Base-by-base conservation (phyloP, 2,888 invertebrate genomes). In the Silvanus unidentatus region DNA sequence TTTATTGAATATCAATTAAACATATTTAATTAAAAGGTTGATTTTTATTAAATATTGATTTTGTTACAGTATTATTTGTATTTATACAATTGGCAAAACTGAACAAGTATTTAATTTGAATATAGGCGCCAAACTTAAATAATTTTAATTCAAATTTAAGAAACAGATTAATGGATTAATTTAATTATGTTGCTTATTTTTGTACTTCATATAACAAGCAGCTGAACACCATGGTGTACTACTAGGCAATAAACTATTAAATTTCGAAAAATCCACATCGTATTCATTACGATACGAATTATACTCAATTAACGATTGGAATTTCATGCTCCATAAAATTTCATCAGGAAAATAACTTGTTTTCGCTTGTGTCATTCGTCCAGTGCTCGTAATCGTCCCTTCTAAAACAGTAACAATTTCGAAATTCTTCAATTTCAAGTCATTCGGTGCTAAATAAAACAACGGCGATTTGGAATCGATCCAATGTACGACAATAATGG, bases 391-490 rank as follows among this genome's bases (percentile, higher is more conserved):
- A 27, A 53, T 52, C 8, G 51, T 53, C 3, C 57, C 57, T 47
- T 57, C 57, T 16, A 57, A 41, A 10, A 55, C 39, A n/a, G 47
- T 47, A 38, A 53, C 43, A 37, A 57, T 55, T 45, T 57, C 54
- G 38, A 57, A 87, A 60, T 86, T 82, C 47, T 90, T 80, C 48
- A 79, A 76, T 28, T 87, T 76, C 60, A 95, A 76, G 69, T 94
- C 92, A 37, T 88, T 84, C 0, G 92, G 90, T 2, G 89, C 86
- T 72, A 94, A 79, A 53, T 82, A 79, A 72, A 86, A 95, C 12
- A 97, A 78, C 0, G 97, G 96, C 57, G 91, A 92, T 0, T 70
- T 71, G 42, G 76, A 79, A 66, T 91, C 85, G 57, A 97, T 95
- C 42, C 80, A 78, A 68, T 97, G 97, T 29, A 89, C 84, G 28